Percentiles rank a stretch among this genome's conserved stretches.
Conservation (phyloP, 2,113 vertebrate species). For the Odocoileus hemionus region DNA sequence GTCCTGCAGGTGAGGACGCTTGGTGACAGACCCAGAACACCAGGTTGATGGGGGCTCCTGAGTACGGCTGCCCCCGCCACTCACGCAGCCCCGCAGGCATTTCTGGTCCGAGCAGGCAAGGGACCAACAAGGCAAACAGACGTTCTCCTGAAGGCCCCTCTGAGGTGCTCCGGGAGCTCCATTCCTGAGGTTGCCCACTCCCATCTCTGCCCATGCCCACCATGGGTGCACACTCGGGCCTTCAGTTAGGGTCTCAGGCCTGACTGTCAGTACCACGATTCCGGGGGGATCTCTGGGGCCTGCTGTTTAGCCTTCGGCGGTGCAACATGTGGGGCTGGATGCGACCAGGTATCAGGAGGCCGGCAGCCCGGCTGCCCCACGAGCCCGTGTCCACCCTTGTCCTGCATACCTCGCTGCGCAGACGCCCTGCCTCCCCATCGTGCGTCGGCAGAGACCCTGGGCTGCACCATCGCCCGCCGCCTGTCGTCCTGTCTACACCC, state of each 20-base stretch:
- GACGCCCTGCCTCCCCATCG: background rate
- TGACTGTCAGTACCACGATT: background rate
- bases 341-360: background rate
- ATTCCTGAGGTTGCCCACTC: background rate
- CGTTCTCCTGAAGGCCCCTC: background rate
- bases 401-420: background rate
- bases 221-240: background rate
- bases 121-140: background rate
- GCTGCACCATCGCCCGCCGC: accelerated
- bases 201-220: background rate
- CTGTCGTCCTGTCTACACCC: background rate
- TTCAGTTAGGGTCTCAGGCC: background rate
- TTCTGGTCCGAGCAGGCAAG: constrained; percentile 47
- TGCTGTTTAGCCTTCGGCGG: too few species aligned
- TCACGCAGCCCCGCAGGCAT: accelerated
- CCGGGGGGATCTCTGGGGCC: background rate
- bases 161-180: constrained; percentile 35
- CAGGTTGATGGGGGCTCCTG: constrained; percentile 14
- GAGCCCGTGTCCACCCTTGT: background rate
- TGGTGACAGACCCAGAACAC: constrained; percentile 57
- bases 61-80: too few species aligned
- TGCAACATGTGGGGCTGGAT: too few species aligned
- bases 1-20: constrained; percentile 70
- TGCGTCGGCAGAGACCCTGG: accelerated
- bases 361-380: accelerated